Evolutionary conservation across 64 coral and sea anemone genomes (phyloP), one percentile per base, ranked within the genome.

Genomic region (Actinia tenebrosa): DNA sequence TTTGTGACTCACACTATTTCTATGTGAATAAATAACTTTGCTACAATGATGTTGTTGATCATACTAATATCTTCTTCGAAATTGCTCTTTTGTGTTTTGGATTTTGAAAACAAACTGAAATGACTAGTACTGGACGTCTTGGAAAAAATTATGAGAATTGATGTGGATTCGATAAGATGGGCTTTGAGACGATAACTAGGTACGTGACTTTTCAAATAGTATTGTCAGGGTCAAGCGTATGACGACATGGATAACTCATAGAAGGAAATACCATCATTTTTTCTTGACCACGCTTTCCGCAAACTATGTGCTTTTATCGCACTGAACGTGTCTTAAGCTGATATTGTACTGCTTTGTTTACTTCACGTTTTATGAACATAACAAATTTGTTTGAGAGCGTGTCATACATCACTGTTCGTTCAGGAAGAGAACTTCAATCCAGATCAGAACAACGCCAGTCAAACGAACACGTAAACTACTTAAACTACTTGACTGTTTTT

Each of bases 181-280:
- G 44, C 43, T 19, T 53, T 20, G 50, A 53, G 79, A 81, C 7
- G 50, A 11, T 81, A 37, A 17, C 18, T 22, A 53, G 1, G 79
- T 81, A 81, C 79, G 79, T 81, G 79, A 81, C 79, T 81, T 37
- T 50, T 7, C 45, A 45, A 81, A 81, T 81, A 16, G 69, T 81
- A 53, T 81, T 81, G 79, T 53, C 79, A 50, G 79, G 79, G 79
- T 81, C 79, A 81, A 50, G 3, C 44, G 69, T 5, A 53, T 81
- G 79, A 81, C 79, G 79, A 81, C 79, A 81, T 53, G 45, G 79
- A 81, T 53, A 81, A n/a, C 15, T 45, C 79, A 81, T 81, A 81
- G 50, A 81, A 81, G 79, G 79, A 81, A 81, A 81, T 81, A 16
- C 79, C 79, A 81, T 50, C 69, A 42, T 45, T 45, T 81, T 81